A percentile compares a stretch with the other conserved stretches of the same genome.
Evolutionary conservation across 2,888 invertebrate genomes (phyloP).

Genomic region (Calliscelio sp.): DNA sequence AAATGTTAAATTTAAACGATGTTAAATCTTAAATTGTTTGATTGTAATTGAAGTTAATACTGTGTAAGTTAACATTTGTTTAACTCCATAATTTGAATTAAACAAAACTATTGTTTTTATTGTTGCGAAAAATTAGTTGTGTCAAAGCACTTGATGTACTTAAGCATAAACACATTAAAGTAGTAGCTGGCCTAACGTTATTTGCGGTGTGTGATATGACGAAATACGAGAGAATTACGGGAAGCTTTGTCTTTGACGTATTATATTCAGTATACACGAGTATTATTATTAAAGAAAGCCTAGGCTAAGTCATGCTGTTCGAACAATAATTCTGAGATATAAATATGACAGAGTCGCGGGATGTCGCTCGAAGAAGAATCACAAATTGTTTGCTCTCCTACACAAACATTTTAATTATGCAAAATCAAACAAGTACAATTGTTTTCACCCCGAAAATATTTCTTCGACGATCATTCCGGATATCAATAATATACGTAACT

Average conservation of each 20-base stretch:
- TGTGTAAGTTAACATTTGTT: no score
- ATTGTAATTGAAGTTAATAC: no score
- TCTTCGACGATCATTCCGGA: slow-evolving; percentile 38
- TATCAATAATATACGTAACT: slow-evolving; percentile 66
- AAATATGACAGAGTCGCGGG: slow-evolving; percentile 77
- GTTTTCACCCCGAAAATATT: slow-evolving; percentile 4
- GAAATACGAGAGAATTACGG: slow-evolving; percentile 62
- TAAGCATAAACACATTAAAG: slow-evolving; percentile 80
- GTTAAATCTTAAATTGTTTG: no score
- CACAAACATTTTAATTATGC: no score
- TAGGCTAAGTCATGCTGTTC: slow-evolving; percentile 86
- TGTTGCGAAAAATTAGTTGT: slow-evolving; percentile 14
- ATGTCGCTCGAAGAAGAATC: slow-evolving; percentile 16
- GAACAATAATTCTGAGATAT: slow-evolving; percentile 86
- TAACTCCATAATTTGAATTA: no score
- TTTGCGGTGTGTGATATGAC: slow-evolving; percentile 76
- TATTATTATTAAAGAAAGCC: slow-evolving; percentile 75
- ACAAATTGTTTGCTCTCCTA: no score
- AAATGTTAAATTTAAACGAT: no score
- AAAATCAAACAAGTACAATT: no score
- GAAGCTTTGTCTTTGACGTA: slow-evolving; percentile 69
- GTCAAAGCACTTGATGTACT: slow-evolving; percentile 63
- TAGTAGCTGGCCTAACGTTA: slow-evolving; percentile 85
- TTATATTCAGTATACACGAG: slow-evolving; percentile 76
- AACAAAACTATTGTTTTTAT: no score